phyloP scores from a whole-genome alignment of 2,797 vertebrate genomes.

The Urosaurus nigricauda region DNA sequence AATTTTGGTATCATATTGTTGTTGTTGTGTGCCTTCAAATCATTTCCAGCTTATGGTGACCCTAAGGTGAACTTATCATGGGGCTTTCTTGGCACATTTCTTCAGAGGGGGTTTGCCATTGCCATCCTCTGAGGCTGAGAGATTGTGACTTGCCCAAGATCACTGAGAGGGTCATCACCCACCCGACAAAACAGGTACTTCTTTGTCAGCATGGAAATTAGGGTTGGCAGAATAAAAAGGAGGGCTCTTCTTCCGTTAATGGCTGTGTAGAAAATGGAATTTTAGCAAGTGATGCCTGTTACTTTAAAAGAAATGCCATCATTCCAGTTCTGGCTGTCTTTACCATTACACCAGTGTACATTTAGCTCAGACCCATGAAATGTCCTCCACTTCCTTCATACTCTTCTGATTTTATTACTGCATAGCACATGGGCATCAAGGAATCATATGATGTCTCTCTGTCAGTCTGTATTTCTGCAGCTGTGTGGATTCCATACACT shows the following conservation, averaged over 20 bases:
- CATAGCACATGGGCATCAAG: not conserved
- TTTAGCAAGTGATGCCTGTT: no score
- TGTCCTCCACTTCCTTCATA: not conserved
- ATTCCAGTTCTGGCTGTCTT: not conserved
- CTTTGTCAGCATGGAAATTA: not conserved
- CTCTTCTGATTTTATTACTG: not conserved
- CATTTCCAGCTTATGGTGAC: no score
- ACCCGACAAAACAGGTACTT: not conserved
- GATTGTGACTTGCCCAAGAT: no score
- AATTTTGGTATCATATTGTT: not conserved
- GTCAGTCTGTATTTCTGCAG: not conserved
- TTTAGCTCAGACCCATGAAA: not conserved
- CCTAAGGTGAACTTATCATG: no score
- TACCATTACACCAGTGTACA: conserved; percentile 3
- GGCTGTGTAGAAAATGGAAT: no score
- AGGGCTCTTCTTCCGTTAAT: no score
- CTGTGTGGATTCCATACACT: not conserved
- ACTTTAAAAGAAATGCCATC: conserved; percentile 1
- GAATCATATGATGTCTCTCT: not conserved
- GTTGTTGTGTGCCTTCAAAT: no score
- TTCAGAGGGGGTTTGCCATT: no score
- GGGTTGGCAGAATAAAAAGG: no score
- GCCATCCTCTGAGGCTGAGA: no score
- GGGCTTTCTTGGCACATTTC: no score
- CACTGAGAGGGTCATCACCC: no score